Conservation (phyloP, 1,140 invertebrate species). For the Episyrphus balteatus region DNA sequence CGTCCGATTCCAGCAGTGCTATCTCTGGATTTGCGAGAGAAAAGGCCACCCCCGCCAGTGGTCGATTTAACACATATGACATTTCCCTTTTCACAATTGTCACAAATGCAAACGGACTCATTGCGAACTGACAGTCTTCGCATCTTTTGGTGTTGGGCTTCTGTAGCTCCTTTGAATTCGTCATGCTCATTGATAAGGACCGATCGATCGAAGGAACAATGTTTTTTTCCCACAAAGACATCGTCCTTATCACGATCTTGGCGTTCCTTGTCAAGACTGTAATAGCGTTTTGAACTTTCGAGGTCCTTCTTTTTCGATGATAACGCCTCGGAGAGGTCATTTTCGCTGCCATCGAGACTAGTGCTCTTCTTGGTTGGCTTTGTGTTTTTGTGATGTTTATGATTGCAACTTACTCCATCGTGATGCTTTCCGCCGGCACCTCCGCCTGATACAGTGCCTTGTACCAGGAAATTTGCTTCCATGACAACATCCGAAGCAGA, state of each 20-base stretch:
- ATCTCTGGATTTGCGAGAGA: neutral
- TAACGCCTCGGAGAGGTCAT: neutral
- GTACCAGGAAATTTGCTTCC: neutral
- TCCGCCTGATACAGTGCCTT: neutral
- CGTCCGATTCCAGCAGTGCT: neutral
- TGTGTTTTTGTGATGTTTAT: neutral
- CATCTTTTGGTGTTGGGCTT: neutral
- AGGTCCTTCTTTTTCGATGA: neutral
- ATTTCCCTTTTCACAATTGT: neutral
- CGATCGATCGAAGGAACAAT: conserved; percentile 1
- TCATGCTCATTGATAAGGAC: neutral
- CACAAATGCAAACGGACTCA: neutral
- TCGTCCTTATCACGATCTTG: conserved; percentile 1
- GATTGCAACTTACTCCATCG: neutral
- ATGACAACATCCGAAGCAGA: neutral
- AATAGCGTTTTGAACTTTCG: conserved; percentile 1
- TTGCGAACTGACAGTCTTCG: neutral
- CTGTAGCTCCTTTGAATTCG: neutral
- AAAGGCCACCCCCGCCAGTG: neutral
- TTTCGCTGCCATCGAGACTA: neutral
- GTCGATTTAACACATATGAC: conserved; percentile 1
- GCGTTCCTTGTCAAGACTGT: conserved; percentile 3
- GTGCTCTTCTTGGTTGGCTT: neutral
- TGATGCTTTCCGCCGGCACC: neutral
- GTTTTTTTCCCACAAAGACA: neutral